Evolutionary conservation across 2,888 invertebrate species (phyloP), one percentile per base, ranked within the genome.

Genomic region (Polymixis flavicincta): DNA sequence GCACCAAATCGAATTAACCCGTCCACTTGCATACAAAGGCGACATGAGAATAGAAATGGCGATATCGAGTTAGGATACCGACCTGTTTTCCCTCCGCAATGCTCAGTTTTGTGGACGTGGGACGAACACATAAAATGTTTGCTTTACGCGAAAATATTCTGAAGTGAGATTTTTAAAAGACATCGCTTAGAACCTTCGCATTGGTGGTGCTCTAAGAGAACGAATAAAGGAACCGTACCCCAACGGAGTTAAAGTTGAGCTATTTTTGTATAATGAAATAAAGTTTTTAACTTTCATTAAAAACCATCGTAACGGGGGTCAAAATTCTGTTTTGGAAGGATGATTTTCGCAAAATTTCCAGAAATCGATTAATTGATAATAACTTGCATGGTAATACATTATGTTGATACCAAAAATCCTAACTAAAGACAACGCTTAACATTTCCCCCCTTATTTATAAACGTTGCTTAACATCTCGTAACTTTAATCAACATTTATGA

Each of bases 11-110:
- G 96, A 96, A 95, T 96, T 96, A 96, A 96, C 95, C 96, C 96
- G 95, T 96, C 96, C 95, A 95, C 96, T 95, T 95, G 96, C 96
- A 96, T 96, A 94, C 95, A 94, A 95, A 95, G 92, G 92, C 93
- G 93, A 94, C 93, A 93, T 93, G 92, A 92, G 93, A 95, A 95
- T 95, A 94, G 93, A 91, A 95, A 96, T 95, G 91, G 93, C 90
- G 92, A 94, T 95, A 95, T 95, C 93, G 93, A 93, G 93, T 93
- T 93, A 92, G 92, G 93, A 92, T 92, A 92, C 91, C 91, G 91
- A 94, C 93, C 94, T 92, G 93, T 93, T 94, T 93, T 93, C 92
- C 92, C 93, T 92, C 85, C 88, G 90, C 90, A 91, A 92, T 83
- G 84, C 76, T 87, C 84, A 85, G 86, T 90, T 89, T 89, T 88